Percentiles rank a stretch among this genome's conserved stretches.
These are phyloP conservation scores for Drosophila limbata DNA, from an alignment of 2,888 invertebrate species.

Conservation along the genomic window DNA sequence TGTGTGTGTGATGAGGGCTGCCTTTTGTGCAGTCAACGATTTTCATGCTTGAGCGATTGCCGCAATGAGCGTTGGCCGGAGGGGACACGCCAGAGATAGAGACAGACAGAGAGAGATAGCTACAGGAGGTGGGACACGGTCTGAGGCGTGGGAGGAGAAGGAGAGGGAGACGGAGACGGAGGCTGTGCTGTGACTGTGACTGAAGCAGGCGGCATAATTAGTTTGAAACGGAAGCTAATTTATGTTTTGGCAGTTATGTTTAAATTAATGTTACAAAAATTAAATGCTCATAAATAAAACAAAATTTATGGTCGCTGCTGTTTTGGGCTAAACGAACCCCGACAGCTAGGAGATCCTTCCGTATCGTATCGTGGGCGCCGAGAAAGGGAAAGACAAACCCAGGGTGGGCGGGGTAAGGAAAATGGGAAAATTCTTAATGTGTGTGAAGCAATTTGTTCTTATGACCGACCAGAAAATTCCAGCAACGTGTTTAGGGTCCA, in stretches of 20 bases:
- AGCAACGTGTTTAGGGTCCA: constrained; percentile 76
- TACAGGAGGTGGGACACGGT: constrained; percentile 3
- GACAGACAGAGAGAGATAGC: constrained; percentile 6
- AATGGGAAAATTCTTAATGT: constrained; percentile 62
- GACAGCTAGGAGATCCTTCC: constrained; percentile 47
- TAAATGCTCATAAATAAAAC: constrained; percentile 83
- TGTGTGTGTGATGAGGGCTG: constrained; percentile 58
- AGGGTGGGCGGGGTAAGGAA: neutral
- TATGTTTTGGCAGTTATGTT: constrained; percentile 85
- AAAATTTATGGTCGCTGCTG: constrained; percentile 69
- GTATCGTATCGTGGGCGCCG: constrained; percentile 24
- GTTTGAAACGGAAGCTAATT: constrained; percentile 84
- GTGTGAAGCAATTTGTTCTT: constrained; percentile 73
- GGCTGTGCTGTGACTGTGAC: constrained; percentile 53
- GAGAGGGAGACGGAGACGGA: constrained; percentile 6
- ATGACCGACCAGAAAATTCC: constrained; percentile 50
- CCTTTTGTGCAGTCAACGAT: constrained; percentile 82
- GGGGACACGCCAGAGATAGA: constrained; percentile 18
- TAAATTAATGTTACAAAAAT: constrained; percentile 84
- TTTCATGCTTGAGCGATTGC: constrained; percentile 81
- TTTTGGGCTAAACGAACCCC: constrained; percentile 36
- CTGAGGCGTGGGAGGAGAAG: neutral
- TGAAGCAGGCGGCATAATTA: constrained; percentile 80
- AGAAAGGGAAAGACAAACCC: constrained; percentile 14
- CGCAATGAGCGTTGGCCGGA: constrained; percentile 40